Base-by-base conservation (phyloP, 2,797 vertebrate species). In the Gadopsis bispinosus region DNA sequence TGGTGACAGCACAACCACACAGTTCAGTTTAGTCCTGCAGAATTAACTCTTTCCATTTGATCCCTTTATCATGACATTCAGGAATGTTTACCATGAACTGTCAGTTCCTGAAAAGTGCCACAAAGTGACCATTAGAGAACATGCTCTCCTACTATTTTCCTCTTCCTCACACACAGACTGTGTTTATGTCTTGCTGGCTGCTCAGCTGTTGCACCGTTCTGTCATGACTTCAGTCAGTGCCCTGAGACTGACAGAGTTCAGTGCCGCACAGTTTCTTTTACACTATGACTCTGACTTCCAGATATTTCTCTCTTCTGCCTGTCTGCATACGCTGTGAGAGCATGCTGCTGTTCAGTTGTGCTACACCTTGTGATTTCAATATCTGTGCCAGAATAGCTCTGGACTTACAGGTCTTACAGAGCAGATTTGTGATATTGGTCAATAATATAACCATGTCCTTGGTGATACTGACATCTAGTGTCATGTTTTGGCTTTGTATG, bases 401-500 rank as follows among this genome's bases (percentile, higher is more conserved):
- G 26, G 20, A 65, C 2, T 26, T 26, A 26, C 26, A 26, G 26
- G 26, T 26, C 16, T 47, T 10, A 10, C 2, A 50, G 29, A n/a
- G 31, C 39, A 11, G 20, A 29, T 26, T 19, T 39, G 45, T 54
- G 31, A 29, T 29, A 29, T 4, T 39, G 16, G 2, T 4, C 2
- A n/a, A 20, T 16, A 58, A 4, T 11, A 8, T 12, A 6, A 10
- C 3, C 12, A 41, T 37, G 10, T 63, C 37, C 5, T 6, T 75
- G 62, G 14, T 59, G 11, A 87, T 63, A 71, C 83, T 86, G 92
- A 84, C 91, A 88, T 69, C 91, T 90, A 90, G 87, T 81, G 92
- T 0, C 33, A 16, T 7, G 11, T 22, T 54, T 63, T 19, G 16
- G 31, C 55, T 37, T 51, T 77, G 31, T 20, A 8, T 39, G 17